A percentile compares a stretch with the other conserved stretches of the same genome.
Conservation (phyloP, 1,140 invertebrate genomes). For the Drosophila funebris region DNA sequence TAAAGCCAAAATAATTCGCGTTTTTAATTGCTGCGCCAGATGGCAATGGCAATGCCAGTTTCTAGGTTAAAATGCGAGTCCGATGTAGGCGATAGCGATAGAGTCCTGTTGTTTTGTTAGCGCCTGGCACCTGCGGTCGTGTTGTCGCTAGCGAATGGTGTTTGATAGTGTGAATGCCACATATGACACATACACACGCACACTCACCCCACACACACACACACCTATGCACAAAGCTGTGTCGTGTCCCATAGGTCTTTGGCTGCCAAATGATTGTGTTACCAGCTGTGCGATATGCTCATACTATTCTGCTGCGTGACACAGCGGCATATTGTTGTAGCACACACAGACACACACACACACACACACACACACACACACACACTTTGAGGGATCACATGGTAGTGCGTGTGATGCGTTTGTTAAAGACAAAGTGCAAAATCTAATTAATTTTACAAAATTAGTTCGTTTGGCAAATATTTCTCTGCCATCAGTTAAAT, state of each 20-base stretch:
- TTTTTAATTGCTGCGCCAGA: constrained; percentile 66
- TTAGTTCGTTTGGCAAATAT: constrained; percentile 70
- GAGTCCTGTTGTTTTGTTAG: constrained; percentile 15
- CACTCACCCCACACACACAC: not conserved
- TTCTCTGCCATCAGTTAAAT: constrained; percentile 51
- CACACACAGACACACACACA: not conserved
- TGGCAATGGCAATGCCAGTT: constrained; percentile 22
- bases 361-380: constrained; percentile 5
- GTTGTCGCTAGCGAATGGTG: constrained; percentile 1
- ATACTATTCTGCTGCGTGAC: constrained; percentile 54
- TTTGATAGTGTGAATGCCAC: constrained; percentile 31
- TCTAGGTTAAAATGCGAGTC: not conserved
- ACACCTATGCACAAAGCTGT: constrained; percentile 3
- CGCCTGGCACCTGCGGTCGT: constrained; percentile 27
- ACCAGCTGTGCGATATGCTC: constrained; percentile 40
- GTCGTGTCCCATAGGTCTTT: constrained; percentile 9
- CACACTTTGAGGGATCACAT: not conserved
- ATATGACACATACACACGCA: constrained; percentile 9
- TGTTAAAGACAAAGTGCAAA: constrained; percentile 40
- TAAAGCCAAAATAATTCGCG: constrained; percentile 67
- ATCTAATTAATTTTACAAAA: constrained; percentile 77
- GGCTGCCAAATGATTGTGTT: constrained; percentile 11
- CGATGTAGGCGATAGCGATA: not conserved
- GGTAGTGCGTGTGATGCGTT: constrained; percentile 16
- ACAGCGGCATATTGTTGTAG: constrained; percentile 36